Evolutionary conservation across 1,140 invertebrate species (phyloP).

Genomic region (Triops cancriformis): DNA sequence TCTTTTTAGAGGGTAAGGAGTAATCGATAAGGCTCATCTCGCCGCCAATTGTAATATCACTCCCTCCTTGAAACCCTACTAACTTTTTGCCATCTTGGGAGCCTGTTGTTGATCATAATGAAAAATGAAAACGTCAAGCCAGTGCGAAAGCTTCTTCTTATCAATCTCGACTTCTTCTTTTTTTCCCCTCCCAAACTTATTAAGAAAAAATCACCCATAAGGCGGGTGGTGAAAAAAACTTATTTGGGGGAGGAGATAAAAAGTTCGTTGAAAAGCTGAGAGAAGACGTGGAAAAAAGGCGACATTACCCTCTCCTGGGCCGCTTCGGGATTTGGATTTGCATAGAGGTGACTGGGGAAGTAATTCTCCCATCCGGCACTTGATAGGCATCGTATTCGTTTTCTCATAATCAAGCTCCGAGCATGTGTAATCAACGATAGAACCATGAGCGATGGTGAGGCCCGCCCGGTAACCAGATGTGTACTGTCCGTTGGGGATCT

Average conservation of each 20-base stretch:
- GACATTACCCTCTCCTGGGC: not conserved
- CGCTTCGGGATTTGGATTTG: slow-evolving; percentile 24
- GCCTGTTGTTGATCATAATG: slow-evolving; percentile 5
- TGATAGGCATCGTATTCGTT: slow-evolving; percentile 43
- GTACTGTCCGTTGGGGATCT: slow-evolving; percentile 61
- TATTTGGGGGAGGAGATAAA: too few relatives aligned
- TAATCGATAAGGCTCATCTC: slow-evolving; percentile 39
- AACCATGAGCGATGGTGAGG: slow-evolving; percentile 66
- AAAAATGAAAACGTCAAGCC: slow-evolving; percentile 12
- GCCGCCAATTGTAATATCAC: slow-evolving; percentile 54
- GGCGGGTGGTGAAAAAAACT: too few relatives aligned
- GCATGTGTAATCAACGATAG: slow-evolving; percentile 43
- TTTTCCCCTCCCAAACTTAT: not conserved
- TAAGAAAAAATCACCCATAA: not conserved
- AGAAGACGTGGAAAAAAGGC: not conserved
- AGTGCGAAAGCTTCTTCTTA: not conserved
- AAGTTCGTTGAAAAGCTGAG: not conserved
- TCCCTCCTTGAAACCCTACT: slow-evolving; percentile 43
- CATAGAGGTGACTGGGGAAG: slow-evolving; percentile 50
- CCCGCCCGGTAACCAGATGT: slow-evolving; percentile 63
- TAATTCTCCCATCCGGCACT: slow-evolving; percentile 59
- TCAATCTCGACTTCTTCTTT: not conserved
- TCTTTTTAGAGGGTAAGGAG: slow-evolving; percentile 33
- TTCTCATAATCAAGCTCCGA: slow-evolving; percentile 49
- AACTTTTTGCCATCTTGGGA: slow-evolving; percentile 13